Evolutionary conservation across 2,888 invertebrate species (phyloP).

Genomic region (Euspilapteryx auroguttella): DNA sequence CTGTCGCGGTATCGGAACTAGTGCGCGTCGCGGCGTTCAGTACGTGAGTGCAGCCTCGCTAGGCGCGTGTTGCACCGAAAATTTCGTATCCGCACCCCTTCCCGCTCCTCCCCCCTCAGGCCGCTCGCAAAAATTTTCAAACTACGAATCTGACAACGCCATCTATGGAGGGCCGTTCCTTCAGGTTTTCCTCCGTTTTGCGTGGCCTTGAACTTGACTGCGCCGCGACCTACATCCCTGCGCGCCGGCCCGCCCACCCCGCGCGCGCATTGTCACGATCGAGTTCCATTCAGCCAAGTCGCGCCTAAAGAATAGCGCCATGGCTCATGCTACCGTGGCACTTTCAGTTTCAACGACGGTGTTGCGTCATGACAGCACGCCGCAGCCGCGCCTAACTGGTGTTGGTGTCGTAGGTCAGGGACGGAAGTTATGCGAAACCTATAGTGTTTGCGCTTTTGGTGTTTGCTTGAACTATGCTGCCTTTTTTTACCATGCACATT

Average conservation of each 20-base stretch:
- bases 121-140: constrained; percentile 42
- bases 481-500: too few relatives aligned
- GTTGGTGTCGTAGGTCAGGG: too few relatives aligned
- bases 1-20: constrained; percentile 35
- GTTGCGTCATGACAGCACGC: constrained; percentile 34
- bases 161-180: constrained; percentile 45
- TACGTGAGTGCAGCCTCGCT: constrained; percentile 54
- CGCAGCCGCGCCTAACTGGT: too few relatives aligned
- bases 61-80: constrained; percentile 55
- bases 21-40: constrained; percentile 53
- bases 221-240: too few relatives aligned
- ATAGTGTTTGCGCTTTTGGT: too few relatives aligned
- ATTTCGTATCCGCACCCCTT: constrained; percentile 40
- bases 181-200: constrained; percentile 26
- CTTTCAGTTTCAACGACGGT: constrained; percentile 51
- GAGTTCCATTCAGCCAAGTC: too few relatives aligned
- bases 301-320: too few relatives aligned
- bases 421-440: too few relatives aligned
- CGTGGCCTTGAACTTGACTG: constrained; percentile 58
- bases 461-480: too few relatives aligned
- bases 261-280: constrained; percentile 39
- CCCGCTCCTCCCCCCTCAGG: constrained; percentile 28
- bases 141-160: constrained; percentile 44
- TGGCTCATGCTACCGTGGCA: constrained; percentile 17
- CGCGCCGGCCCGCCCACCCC: too few relatives aligned